These are phyloP conservation scores for Armadillidium nasatum DNA, from an alignment of 1,140 invertebrate species.

Conservation along the genomic window DNA sequence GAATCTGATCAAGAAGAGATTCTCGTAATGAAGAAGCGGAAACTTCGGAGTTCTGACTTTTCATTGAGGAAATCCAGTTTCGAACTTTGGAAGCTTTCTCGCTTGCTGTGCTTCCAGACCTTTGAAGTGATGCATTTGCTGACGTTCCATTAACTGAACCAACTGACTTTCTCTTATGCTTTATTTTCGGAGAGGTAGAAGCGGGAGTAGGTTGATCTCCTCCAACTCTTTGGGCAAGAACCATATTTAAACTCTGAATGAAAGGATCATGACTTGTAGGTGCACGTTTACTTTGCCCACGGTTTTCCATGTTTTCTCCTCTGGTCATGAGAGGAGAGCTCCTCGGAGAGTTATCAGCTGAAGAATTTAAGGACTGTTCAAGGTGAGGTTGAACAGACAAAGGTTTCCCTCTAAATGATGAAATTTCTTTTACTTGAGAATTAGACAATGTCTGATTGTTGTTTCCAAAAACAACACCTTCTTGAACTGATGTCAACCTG, in stretches of 20 bases:
- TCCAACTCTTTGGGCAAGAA: neutral
- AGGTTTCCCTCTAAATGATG: neutral
- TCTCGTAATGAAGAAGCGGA: neutral
- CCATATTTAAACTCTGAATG: neutral
- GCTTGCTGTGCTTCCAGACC: neutral
- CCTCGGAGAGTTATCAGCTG: neutral
- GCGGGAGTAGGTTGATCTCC: neutral
- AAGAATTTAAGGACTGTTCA: neutral
- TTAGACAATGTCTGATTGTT: neutral
- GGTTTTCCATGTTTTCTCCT: neutral
- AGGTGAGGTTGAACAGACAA: neutral
- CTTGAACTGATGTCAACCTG: neutral
- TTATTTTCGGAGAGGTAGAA: neutral
- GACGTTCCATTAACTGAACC: neutral
- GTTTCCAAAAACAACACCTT: neutral
- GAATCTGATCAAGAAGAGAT: neutral
- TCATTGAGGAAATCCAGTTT: neutral
- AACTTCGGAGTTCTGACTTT: neutral
- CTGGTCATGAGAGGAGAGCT: neutral
- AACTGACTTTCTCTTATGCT: neutral
- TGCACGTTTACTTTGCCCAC: neutral
- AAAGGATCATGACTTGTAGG: neutral
- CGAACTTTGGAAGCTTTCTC: constrained; percentile 1
- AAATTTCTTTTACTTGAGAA: neutral
- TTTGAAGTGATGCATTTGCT: neutral